Evolutionary conservation across 2,888 invertebrate genomes (phyloP).

Genomic region (Heterodera filipjevi): DNA sequence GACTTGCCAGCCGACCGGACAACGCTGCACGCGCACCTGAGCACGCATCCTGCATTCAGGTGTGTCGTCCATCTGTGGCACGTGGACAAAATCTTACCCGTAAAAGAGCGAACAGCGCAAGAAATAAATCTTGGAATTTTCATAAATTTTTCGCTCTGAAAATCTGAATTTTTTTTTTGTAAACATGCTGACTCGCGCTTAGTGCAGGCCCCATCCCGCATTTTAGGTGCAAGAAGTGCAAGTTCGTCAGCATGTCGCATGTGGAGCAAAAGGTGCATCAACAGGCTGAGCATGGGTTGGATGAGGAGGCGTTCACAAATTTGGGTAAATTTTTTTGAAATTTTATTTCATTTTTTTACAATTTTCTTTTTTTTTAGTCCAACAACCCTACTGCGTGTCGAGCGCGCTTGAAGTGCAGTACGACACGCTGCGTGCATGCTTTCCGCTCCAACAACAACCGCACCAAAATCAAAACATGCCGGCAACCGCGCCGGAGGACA

Average conservation of each 20-base stretch:
- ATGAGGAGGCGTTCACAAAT: neutral
- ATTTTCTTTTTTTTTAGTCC: neutral
- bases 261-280: neutral
- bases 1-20: neutral
- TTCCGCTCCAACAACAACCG: neutral
- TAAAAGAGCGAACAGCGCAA: too few relatives aligned
- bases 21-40: neutral
- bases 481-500: neutral
- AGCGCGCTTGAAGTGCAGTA: conserved; percentile 22
- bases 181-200: neutral
- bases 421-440: conserved; percentile 15
- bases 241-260: neutral
- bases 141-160: too few relatives aligned
- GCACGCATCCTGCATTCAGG: neutral
- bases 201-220: too few relatives aligned
- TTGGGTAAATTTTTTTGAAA: neutral
- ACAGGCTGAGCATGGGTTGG: neutral
- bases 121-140: too few relatives aligned
- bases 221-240: conserved; percentile 6
- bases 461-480: neutral
- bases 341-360: neutral
- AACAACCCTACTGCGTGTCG: conserved; percentile 13
- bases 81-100: neutral
- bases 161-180: too few relatives aligned
- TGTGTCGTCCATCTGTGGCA: neutral